Conservation (phyloP, 2,113 vertebrate genomes). For the Megaceryle torquata region DNA sequence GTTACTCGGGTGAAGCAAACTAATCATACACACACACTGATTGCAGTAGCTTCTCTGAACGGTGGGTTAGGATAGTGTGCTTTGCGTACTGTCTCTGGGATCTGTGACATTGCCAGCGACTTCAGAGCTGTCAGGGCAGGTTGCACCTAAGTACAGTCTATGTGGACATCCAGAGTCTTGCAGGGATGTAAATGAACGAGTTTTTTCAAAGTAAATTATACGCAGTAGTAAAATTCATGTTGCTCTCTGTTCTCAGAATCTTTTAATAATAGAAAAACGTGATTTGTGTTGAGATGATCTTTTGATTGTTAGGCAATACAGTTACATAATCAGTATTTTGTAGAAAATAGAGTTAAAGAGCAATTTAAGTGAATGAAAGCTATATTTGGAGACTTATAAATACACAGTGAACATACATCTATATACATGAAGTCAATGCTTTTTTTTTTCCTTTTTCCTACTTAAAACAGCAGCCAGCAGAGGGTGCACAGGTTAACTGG, state of each 20-base stretch:
- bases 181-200: background rate
- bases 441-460: background rate
- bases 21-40: accelerated
- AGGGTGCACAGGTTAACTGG: background rate
- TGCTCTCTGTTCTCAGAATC: background rate
- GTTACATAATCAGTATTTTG: background rate
- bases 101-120: background rate
- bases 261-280: background rate
- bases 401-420: too few relatives aligned
- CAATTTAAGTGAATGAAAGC: background rate
- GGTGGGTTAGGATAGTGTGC: background rate
- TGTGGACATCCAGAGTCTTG: background rate
- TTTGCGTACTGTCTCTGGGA: accelerated
- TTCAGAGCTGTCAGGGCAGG: background rate
- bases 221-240: background rate
- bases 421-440: background rate
- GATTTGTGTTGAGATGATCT: background rate
- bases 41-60: background rate
- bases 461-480: background rate
- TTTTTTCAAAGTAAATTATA: background rate
- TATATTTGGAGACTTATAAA: background rate
- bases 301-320: background rate
- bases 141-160: background rate
- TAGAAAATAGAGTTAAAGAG: background rate
- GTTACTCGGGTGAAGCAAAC: background rate